Evolutionary conservation across 2,797 vertebrate species (phyloP), one percentile per base, ranked within the genome.

Genomic region (Chrosomus eos): DNA sequence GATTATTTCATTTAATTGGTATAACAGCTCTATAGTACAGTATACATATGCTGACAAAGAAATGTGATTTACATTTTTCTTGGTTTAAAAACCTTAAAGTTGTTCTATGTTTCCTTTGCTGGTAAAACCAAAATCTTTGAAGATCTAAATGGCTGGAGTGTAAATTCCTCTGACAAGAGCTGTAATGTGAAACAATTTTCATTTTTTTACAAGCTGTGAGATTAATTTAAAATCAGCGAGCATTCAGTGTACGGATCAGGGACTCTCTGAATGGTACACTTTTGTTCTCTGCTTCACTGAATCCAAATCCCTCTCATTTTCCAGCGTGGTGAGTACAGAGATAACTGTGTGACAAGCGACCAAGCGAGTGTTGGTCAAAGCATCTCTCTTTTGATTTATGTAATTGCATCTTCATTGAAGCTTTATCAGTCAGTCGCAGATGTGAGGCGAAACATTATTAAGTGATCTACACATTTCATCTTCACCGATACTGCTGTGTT

Each of bases 351-450:
- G 80, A 78, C 83, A 48, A 67, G 31, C 26, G 38, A 38, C 75
- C n/a, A 33, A 33, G 33, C 33, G 33, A 33, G 64, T 40, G 31
- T 19, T 53, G 76, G 58, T 55, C 66, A 66, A 81, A 53, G 53
- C 51, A 4, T 76, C 80, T 40, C 45, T 66, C 77, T 55, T 67
- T 84, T 53, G 89, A 92, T 90, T 90, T 90, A 90, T 91, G 79
- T 89, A 88, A 91, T 84, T 79, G 81, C 86, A 31, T 64, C 71
- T 48, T 83, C 82, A 68, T 83, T 38, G n/a, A 48, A 82, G 73
- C 67, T 86, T 92, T 92, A 92, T 92, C 91, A 85, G 77, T 89
- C 82, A 82, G 83, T 89, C 84, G 74, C 91, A 91, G 91, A 89
- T 88, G 90, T 85, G 79, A 81, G 76, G 71, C 31, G 31, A 76